Evolutionary conservation across 2,113 vertebrate species (phyloP), one percentile per base, ranked within the genome.

Genomic region (Alces alces): DNA sequence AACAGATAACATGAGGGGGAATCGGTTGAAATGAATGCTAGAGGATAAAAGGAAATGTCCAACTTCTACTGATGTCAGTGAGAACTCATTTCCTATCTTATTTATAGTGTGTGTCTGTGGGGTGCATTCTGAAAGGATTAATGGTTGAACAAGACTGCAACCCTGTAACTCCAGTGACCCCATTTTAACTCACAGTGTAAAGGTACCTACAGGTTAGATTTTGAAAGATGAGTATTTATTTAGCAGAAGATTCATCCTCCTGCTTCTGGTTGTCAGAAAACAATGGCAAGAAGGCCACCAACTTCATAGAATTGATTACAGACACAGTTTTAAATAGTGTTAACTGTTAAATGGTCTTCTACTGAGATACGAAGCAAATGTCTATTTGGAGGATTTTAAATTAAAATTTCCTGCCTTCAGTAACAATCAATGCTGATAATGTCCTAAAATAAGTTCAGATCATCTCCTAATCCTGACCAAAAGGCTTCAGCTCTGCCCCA

Each of bases 171-270:
- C 10, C 3, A 45, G 50, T 19, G 17, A 83, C 39, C 52, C 10
- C n/a, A 47, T 66, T 92, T 95, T 57, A 86, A 95, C 83, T 57
- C 54, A 86, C 5, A 73, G 19, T 39, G 61, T n/a, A 27, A 84
- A 57, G 43, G 86, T 36, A 57, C 15, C 61, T 55, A 55, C 3
- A 58, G 47, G 43, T 93, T 93, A 54, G 86, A 86, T 52, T 96
- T 28, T 73, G 57, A 95, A 87, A 93, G 55, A 60, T 36, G 36
- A 94, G 50, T 93, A 94, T 58, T 92, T 86, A 79, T 87, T 86
- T 90, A 86, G 61, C n/a, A 55, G 54, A 95, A 91, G 9, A 84
- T 86, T 94, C 54, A 92, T 57, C n/a, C 12, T 89, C 11, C n/a
- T 73, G 50, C 14, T 78, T 91, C 84, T 86, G 45, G 78, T 19